Base-by-base conservation (phyloP, 2,113 vertebrate genomes). In the Spizaetus ornatus region DNA sequence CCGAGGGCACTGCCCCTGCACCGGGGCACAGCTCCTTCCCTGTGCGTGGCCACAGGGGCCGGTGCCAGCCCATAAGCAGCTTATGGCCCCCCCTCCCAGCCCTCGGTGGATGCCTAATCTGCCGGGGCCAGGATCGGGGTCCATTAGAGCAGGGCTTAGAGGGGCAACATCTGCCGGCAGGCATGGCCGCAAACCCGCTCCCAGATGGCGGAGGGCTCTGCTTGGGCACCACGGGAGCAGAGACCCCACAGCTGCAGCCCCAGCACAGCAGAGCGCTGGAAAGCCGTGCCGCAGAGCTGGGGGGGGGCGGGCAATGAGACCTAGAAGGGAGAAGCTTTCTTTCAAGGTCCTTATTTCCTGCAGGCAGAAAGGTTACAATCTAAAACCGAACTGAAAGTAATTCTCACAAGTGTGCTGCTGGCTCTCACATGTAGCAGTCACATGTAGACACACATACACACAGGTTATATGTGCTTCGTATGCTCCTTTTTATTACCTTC, bases 111-210 rank as follows among this genome's bases (percentile, higher is more conserved):
- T n/a, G 58, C 85, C 81, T 95, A 93, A 95, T 90, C 96, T 93
- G 91, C 78, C 2, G 9, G 56, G 91, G 78, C 53, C 3, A 13
- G 87, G 61, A 63, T 73, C 7, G 94, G 93, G 96, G 95, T 92
- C 88, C 78, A 36, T 21, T 38, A 69, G 73, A 42, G 69, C 85
- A 17, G 42, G 53, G 95, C 96, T 97, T 96, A 95, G 65, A 92
- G 96, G 95, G 93, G 73, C 91, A 95, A 96, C 95, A 96, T 95
- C 95, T 93, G 96, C 93, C 61, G 1, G 88, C 25, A 36, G 65
- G 25, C 43, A 38, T 14, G 9, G 80, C 81, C 5, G 23, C 66
- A 17, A 0, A 27, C 42, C 66, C 2, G 9, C 2, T 5, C 90
- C 79, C 87, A 90, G 78, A 84, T 58, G 86, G 87, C 9, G 15